Base-by-base conservation (phyloP, 2,113 vertebrate species). In the Pipra filicauda region DNA sequence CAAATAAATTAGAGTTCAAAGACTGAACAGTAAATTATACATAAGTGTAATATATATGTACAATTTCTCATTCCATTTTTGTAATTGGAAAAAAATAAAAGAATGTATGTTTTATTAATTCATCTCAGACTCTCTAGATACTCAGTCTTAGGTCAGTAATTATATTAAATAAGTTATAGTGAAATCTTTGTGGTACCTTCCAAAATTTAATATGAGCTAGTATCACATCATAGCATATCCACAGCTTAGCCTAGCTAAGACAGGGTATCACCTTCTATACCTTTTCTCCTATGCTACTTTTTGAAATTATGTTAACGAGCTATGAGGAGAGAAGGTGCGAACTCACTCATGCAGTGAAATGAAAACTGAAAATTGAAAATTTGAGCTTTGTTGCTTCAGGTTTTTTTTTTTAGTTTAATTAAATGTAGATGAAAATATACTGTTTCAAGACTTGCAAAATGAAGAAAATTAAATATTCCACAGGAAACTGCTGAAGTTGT, bases 1-100 rank as follows among this genome's bases (percentile, higher is more conserved):
- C 73, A 92, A 87, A 84, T 26, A 84, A 24, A 88, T 88, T 77
- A 77, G 30, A 55, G 17, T 89, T 91, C 84, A 84, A 91, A 93
- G 91, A 65, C 35, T 52, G 83, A 92, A 61, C 5, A 54, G 33
- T 87, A 89, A 95, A 91, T 89, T 92, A 87, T 78, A 81, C 23
- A 43, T 84, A 54, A 3, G 1, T 62, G 57, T 74, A 76, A 80
- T 85, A 73, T 31, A 64, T 66, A 52, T 31, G 55, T 77, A 81
- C 6, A 71, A 61, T 52, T 91, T 78, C 33, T 75, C 39, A 49
- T 78, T 81, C 43, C 21, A 16, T 59, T 86, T 92, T 70, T 58
- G 41, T 59, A 89, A 87, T 44, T 81, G 55, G 30, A 11, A 10
- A 10, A 52, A 79, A 48, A 55, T 19, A 39, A 8, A 30, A 4